Conservation (phyloP, 1,140 invertebrate species). For the Euwallacea similis region DNA sequence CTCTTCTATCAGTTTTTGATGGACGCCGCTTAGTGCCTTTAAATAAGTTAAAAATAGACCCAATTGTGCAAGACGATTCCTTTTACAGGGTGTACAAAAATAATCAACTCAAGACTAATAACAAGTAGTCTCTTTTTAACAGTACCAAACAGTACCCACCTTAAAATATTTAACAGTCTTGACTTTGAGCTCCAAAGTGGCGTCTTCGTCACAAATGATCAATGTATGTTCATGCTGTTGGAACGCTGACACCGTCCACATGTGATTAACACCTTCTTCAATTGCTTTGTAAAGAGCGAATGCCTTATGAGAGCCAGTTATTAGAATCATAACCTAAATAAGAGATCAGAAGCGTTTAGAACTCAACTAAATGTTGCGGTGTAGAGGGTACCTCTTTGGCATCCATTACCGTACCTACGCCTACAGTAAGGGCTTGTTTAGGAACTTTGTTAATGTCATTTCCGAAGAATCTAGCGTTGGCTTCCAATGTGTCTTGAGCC, state of each 20-base stretch:
- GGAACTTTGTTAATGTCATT: slow-evolving; percentile 93
- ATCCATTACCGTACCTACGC: slow-evolving; percentile 99
- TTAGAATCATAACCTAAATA: slow-evolving; percentile 90
- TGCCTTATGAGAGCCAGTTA: slow-evolving; percentile 96
- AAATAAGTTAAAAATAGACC: slow-evolving; percentile 37
- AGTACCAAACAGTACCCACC: slow-evolving; percentile 57
- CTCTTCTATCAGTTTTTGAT: slow-evolving; percentile 70
- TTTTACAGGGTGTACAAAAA: too few species aligned
- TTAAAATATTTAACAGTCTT: slow-evolving; percentile 99
- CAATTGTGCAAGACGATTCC: neutral
- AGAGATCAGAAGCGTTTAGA: neutral
- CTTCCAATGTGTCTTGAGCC: slow-evolving; percentile 93
- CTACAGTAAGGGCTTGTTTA: slow-evolving; percentile 93
- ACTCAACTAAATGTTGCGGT: neutral
- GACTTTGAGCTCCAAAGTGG: slow-evolving; percentile 93
- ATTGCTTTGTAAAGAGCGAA: slow-evolving; percentile 96
- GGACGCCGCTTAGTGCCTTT: slow-evolving; percentile 71
- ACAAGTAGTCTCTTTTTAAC: too few species aligned
- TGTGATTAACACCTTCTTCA: slow-evolving; percentile 97
- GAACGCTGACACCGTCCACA: slow-evolving; percentile 99
- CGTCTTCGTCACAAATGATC: slow-evolving; percentile 97
- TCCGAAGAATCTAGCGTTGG: slow-evolving; percentile 96
- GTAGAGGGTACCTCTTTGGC: slow-evolving; percentile 76
- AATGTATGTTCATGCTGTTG: slow-evolving; percentile 91
- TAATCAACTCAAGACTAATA: too few species aligned